phyloP scores from a whole-genome alignment of 2,113 vertebrate genomes.

The Patagioenas fasciata region DNA sequence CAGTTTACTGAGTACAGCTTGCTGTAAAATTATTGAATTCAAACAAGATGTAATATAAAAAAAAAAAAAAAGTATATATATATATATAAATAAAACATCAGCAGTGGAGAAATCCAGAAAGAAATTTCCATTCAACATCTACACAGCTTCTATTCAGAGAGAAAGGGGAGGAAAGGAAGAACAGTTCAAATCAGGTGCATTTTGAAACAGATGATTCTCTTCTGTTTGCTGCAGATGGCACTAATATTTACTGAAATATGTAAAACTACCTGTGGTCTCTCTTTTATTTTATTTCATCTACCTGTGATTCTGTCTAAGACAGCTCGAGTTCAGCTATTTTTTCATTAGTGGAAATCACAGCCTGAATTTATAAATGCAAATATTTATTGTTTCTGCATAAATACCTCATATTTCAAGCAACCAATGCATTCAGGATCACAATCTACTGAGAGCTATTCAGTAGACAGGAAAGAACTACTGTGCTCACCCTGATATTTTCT shows the following conservation, averaged over 20 bases:
- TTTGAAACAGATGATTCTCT: background rate
- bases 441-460: background rate
- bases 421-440: background rate
- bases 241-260: background rate
- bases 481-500: background rate
- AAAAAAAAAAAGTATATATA: background rate
- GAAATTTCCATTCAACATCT: background rate
- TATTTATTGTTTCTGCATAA: background rate
- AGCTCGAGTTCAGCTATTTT: background rate
- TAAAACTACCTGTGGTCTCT: accelerated
- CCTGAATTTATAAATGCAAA: background rate
- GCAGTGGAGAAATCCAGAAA: background rate
- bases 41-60: background rate
- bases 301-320: background rate
- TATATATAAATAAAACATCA: background rate
- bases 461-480: background rate
- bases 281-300: background rate
- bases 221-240: background rate
- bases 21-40: background rate
- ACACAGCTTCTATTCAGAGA: background rate
- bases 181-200: background rate
- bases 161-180: background rate
- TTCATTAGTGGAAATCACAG: background rate
- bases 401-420: background rate
- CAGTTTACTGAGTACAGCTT: background rate